Evolutionary conservation across 1,140 invertebrate genomes (phyloP).

Genomic region (Drosophila mayri): DNA sequence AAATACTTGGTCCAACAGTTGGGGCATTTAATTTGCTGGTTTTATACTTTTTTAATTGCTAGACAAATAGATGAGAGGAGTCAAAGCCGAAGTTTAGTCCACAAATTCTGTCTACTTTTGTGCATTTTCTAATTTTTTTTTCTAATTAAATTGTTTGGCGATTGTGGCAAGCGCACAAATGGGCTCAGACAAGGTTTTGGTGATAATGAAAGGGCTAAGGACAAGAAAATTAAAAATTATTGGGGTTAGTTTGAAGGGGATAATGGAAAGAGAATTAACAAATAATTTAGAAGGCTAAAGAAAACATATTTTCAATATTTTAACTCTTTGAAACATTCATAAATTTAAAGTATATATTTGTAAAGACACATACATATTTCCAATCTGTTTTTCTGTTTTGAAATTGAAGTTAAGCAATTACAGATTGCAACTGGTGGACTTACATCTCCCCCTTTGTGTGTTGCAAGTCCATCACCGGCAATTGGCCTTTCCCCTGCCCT

Average conservation of each 20-base stretch:
- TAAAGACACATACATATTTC: background rate
- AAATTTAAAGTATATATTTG: background rate
- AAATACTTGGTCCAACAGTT: slow-evolving; percentile 63
- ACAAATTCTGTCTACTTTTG: slow-evolving; percentile 19
- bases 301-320: too few relatives aligned
- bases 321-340: background rate
- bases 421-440: slow-evolving; percentile 17
- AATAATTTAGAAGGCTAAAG: background rate
- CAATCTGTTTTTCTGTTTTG: slow-evolving; percentile 2
- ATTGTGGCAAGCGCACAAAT: slow-evolving; percentile 45
- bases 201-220: slow-evolving; percentile 28
- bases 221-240: slow-evolving; percentile 19
- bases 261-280: background rate
- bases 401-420: slow-evolving; percentile 37
- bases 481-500: slow-evolving; percentile 7
- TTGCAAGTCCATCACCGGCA: slow-evolving; percentile 30
- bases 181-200: background rate
- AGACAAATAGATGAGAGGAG: slow-evolving; percentile 68
- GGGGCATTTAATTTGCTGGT: slow-evolving; percentile 79
- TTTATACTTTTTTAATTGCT: slow-evolving; percentile 82
- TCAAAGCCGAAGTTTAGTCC: slow-evolving; percentile 25
- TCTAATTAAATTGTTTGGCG: slow-evolving; percentile 66
- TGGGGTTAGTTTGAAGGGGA: background rate
- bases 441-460: slow-evolving; percentile 2
- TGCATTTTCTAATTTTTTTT: background rate